Conservation (phyloP, 2,113 vertebrate genomes). For the Miniopterus natalensis region DNA sequence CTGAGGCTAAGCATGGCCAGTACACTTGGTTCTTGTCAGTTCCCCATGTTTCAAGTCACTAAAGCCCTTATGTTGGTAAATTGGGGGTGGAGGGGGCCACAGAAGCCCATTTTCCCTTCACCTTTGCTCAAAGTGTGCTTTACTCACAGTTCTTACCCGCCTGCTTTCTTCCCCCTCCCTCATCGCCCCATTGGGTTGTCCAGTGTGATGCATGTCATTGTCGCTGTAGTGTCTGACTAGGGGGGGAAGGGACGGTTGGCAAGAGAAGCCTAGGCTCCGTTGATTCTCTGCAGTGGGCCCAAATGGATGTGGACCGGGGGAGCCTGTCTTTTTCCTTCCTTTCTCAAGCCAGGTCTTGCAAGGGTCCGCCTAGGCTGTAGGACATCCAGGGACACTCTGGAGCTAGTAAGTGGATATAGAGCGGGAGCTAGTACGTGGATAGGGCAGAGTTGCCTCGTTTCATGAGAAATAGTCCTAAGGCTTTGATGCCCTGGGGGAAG, state of each 20-base stretch:
- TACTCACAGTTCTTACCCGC: not conserved
- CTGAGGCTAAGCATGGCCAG: conserved; percentile 27
- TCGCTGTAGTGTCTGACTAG: not conserved
- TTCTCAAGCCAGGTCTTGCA: conserved; percentile 20
- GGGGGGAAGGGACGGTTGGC: not conserved
- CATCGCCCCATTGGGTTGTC: not conserved
- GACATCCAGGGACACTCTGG: conserved; percentile 33
- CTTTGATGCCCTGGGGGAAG: not conserved
- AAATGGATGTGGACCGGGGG: not conserved
- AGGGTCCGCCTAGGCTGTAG: conserved; percentile 36
- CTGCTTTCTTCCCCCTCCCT: not conserved
- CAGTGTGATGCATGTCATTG: not conserved
- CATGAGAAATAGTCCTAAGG: not conserved
- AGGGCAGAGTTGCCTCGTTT: not conserved
- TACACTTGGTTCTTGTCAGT: not conserved
- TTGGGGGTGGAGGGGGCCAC: not conserved
- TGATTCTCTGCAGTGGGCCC: not conserved
- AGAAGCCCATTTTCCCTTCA: not conserved
- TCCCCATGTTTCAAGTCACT: not conserved
- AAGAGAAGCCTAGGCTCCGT: not conserved
- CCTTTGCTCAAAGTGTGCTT: not conserved
- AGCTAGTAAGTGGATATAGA: not conserved
- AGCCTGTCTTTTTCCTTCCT: not conserved
- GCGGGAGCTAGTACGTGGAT: too few species aligned
- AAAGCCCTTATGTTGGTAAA: conserved; percentile 14